These are phyloP conservation scores for Gyrodactylus salaris DNA, from an alignment of 1,140 invertebrate species.

Conservation along the genomic window DNA sequence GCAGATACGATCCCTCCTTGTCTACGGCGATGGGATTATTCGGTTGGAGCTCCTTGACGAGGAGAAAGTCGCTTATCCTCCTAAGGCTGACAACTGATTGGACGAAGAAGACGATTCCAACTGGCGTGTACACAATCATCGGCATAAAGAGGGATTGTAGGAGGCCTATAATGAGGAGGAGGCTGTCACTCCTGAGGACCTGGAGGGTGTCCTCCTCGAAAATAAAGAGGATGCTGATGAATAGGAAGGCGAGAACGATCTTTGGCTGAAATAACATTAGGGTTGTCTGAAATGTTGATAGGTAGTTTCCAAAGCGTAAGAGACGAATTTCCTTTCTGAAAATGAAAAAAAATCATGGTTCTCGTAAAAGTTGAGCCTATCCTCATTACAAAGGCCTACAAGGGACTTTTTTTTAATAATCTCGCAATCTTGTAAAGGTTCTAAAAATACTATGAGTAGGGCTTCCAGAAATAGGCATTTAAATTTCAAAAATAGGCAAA, in stretches of 20 bases:
- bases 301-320: too few relatives aligned
- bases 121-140: neutral
- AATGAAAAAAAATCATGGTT: too few relatives aligned
- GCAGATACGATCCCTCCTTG: neutral
- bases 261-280: neutral
- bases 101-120: neutral
- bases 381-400: too few relatives aligned
- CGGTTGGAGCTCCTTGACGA: neutral
- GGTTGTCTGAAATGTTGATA: too few relatives aligned
- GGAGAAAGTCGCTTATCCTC: neutral
- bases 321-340: too few relatives aligned
- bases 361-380: too few relatives aligned
- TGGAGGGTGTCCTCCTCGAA: neutral
- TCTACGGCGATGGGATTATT: neutral
- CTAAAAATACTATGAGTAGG: too few relatives aligned
- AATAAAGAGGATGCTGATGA: neutral
- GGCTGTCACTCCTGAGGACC: neutral
- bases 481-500: too few relatives aligned
- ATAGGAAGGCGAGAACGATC: neutral
- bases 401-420: too few relatives aligned
- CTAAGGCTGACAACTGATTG: neutral
- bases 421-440: too few relatives aligned
- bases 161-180: neutral
- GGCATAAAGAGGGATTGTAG: neutral
- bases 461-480: too few relatives aligned